A percentile compares a stretch with the other conserved stretches of the same genome.
Evolutionary conservation across 1,140 invertebrate species (phyloP).

Genomic region (Leptinotarsa defecta): DNA sequence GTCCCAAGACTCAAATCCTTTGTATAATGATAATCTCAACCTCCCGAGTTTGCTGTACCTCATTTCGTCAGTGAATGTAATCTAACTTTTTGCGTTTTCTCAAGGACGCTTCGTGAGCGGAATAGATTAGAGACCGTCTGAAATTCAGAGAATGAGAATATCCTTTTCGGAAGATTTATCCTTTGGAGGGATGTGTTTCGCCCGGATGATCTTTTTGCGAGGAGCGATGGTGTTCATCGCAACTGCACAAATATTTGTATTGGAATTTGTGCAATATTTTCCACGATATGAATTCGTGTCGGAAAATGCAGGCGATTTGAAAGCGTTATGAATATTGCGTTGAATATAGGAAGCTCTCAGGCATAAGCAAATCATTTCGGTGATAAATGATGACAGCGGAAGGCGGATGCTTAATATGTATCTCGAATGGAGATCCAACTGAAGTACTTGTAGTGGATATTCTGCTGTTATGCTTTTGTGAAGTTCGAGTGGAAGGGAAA

Average conservation of each 20-base stretch:
- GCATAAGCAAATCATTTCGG: no score
- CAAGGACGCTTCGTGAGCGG: background rate
- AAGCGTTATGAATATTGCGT: no score
- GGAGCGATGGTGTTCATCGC: background rate
- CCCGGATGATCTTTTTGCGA: background rate
- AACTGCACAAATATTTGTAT: conserved; percentile 1
- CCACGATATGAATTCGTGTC: no score
- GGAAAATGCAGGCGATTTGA: no score
- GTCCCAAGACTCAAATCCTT: conserved; percentile 25
- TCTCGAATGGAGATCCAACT: no score
- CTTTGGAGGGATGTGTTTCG: background rate
- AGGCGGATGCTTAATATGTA: no score
- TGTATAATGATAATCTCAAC: conserved; percentile 28
- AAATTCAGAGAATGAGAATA: background rate
- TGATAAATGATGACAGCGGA: no score
- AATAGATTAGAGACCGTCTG: conserved; percentile 8
- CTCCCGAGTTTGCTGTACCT: conserved; percentile 8
- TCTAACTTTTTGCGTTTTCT: conserved; percentile 23
- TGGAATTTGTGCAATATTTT: background rate
- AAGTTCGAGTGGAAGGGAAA: no score
- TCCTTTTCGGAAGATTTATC: conserved; percentile 6
- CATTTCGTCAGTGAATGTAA: conserved; percentile 19
- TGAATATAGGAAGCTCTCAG: no score
- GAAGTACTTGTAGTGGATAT: no score
- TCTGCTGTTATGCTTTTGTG: no score